Conservation (phyloP, 2,113 vertebrate genomes). For the Serranochromis macrocephalus region DNA sequence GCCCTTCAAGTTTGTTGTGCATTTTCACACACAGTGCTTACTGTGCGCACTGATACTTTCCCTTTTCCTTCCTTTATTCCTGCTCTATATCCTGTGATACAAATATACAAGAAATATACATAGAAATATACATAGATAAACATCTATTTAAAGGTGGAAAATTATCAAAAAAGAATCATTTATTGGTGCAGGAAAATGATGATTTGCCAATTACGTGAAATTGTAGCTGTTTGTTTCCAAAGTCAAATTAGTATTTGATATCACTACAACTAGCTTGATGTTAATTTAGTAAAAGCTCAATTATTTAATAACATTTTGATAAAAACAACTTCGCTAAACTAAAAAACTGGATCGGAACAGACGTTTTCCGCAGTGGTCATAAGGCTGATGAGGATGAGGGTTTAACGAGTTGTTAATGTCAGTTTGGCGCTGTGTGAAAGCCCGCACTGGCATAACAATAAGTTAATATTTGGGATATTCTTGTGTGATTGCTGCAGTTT, state of each 20-base stretch:
- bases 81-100: neutral
- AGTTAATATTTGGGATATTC: slow-evolving; percentile 1
- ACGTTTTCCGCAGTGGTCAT: neutral
- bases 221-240: neutral
- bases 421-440: neutral
- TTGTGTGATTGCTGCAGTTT: neutral
- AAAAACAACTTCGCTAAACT: neutral
- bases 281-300: neutral
- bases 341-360: neutral
- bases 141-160: neutral
- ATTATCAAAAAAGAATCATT: neutral
- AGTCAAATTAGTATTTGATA: neutral
- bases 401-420: neutral
- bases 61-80: neutral
- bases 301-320: neutral
- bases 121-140: no score
- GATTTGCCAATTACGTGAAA: neutral
- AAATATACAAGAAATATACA: neutral
- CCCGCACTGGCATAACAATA: neutral
- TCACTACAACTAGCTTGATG: neutral
- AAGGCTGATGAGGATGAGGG: neutral
- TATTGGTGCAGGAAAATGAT: neutral
- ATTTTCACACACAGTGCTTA: neutral
- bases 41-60: neutral
- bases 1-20: neutral